Evolutionary conservation across 2,797 vertebrate species (phyloP).

Genomic region (Sebastes cheni): DNA sequence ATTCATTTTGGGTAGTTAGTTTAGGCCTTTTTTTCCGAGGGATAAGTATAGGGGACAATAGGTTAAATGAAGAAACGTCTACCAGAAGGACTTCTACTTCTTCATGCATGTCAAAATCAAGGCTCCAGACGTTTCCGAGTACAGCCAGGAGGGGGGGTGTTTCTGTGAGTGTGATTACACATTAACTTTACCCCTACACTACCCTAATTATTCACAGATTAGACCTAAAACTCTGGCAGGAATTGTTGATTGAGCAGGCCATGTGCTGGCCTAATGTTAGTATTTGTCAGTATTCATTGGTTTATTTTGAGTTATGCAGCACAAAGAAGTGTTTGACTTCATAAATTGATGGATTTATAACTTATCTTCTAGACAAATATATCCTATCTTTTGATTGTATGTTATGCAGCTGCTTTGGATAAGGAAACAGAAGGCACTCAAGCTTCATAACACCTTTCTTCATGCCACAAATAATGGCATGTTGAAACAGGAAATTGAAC

Average conservation of each 20-base stretch:
- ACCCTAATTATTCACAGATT: neutral
- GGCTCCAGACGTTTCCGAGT: neutral
- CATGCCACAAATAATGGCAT: neutral
- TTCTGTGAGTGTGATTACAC: neutral
- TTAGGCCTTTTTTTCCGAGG: too few species aligned
- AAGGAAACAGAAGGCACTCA: neutral
- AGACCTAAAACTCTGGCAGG: neutral
- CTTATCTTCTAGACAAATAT: neutral
- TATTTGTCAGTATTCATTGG: neutral
- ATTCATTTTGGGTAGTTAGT: too few species aligned
- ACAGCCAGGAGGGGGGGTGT: neutral
- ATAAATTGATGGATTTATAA: neutral
- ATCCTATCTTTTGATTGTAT: neutral
- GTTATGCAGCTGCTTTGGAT: neutral
- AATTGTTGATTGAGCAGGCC: neutral
- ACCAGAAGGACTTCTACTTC: neutral
- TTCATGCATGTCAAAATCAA: neutral
- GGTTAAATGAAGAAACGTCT: neutral
- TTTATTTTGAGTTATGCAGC: neutral
- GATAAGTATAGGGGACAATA: too few species aligned
- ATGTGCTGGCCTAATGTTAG: neutral
- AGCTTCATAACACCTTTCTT: neutral
- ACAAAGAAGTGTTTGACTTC: neutral
- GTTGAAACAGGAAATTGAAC: constrained; percentile 31
- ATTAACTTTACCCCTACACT: neutral